Conservation (phyloP, 2,113 vertebrate genomes). For the Rafetus swinhoei region DNA sequence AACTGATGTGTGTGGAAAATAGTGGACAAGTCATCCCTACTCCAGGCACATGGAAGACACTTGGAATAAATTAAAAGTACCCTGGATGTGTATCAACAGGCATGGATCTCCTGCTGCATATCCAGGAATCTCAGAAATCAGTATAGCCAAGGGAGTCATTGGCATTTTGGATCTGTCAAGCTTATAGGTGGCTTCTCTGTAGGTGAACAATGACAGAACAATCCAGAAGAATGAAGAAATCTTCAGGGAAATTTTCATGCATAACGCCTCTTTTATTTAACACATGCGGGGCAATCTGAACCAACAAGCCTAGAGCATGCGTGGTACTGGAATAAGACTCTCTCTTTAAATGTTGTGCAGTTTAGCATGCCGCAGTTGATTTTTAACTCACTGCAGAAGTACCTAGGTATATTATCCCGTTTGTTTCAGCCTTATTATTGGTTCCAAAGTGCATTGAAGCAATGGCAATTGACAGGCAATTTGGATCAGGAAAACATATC, state of each 20-base stretch:
- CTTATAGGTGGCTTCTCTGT: background rate
- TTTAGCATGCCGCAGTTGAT: background rate
- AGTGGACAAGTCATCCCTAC: background rate
- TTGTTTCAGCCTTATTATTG: background rate
- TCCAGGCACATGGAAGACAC: background rate
- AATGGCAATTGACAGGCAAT: background rate
- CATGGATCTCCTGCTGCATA: background rate
- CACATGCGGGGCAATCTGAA: background rate
- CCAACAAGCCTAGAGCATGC: background rate
- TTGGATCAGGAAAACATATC: background rate
- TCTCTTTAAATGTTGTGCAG: background rate
- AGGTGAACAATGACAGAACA: background rate
- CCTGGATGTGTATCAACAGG: background rate
- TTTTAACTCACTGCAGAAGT: background rate
- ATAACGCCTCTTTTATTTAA: background rate
- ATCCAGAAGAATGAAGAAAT: background rate
- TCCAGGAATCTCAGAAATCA: background rate
- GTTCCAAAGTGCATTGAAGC: background rate
- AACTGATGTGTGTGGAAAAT: background rate
- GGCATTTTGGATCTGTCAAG: background rate
- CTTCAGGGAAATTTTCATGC: background rate
- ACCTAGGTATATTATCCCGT: background rate
- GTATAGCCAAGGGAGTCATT: background rate
- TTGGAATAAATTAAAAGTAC: background rate
- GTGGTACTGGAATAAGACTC: background rate